Base-by-base conservation (phyloP, 2,113 vertebrate species). In the Amphiprion percula region DNA sequence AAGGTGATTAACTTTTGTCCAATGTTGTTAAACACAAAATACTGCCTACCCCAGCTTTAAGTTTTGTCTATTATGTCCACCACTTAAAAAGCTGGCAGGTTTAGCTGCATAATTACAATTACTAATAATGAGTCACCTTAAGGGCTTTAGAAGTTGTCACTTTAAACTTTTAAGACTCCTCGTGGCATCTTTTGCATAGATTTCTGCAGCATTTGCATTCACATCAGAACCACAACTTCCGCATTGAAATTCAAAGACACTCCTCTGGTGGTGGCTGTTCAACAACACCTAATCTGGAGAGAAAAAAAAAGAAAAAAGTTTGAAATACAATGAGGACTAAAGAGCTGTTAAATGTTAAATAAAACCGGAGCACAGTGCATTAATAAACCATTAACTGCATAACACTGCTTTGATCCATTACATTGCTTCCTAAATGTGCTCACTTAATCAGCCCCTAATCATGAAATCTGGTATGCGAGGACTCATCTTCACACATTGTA, bases 361-460 rank as follows among this genome's bases (percentile, higher is more conserved):
- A 65, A 63, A 77, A 50, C 16, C 7, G 2, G 30, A 44, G 50
- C 67, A 65, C 64, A 30, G 14, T 41, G 70, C 77, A 77, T 88
- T 70, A 82, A 77, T 68, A 87, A 77, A 58, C 54, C 67, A 87
- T 84, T 79, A 63, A 67, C 56, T 74, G 77, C 14, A 68, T 56
- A 53, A 68, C 46, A 74, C 41, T 44, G 46, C 62, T 78, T 77
- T 81, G 49, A 79, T 74, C 56, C 53, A 63, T 66, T 63, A 74
- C 37, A 39, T 50, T 58, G 39, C 58, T 37, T 79, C 14, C 68
- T 70, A 66, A 77, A 80, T 67, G 37, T 70, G 54, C 39, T 23
- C 17, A 55, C 46, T 67, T 74, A 68, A 65, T 76, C 70, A 68
- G 52, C 6, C 41, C 41, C 56, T 81, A 54, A 81, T 75, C 70